phyloP scores from a whole-genome alignment of 2,113 vertebrate genomes.

The Ginglymostoma cirratum region DNA sequence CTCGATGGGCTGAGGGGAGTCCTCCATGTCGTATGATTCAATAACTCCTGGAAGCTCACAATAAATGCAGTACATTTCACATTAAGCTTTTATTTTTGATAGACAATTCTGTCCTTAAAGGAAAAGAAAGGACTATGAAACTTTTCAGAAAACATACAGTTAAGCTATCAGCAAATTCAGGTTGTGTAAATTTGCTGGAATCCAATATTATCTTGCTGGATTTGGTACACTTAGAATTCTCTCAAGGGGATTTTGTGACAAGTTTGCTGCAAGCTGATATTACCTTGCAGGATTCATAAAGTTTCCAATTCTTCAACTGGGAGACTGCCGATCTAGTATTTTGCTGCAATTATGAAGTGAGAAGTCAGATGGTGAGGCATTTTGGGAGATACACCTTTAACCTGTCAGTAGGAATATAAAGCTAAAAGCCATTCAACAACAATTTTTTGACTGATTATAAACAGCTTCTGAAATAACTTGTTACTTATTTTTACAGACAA shows the following conservation, averaged over 20 bases:
- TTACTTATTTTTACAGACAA: neutral
- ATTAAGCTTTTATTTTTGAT: neutral
- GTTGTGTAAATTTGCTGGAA: neutral
- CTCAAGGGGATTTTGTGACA: neutral
- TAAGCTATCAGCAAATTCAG: conserved; percentile 8
- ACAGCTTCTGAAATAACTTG: neutral
- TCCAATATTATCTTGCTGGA: neutral
- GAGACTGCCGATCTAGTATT: neutral
- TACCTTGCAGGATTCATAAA: neutral
- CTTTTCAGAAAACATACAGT: neutral
- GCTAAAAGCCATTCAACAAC: neutral
- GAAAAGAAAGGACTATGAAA: neutral
- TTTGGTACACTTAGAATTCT: conserved; percentile 1
- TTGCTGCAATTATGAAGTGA: neutral
- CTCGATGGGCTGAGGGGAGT: no score
- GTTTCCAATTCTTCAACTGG: neutral
- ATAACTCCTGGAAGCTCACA: neutral
- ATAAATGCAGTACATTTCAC: neutral
- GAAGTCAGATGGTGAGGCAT: neutral
- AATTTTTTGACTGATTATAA: neutral
- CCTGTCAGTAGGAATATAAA: neutral
- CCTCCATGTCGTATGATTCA: no score
- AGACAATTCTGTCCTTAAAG: neutral
- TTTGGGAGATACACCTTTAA: neutral
- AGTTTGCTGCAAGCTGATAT: conserved; percentile 4